A percentile compares a stretch with the other conserved stretches of the same genome.
Conservation (phyloP, 2,888 invertebrate species). For the Athalia circularis region DNA sequence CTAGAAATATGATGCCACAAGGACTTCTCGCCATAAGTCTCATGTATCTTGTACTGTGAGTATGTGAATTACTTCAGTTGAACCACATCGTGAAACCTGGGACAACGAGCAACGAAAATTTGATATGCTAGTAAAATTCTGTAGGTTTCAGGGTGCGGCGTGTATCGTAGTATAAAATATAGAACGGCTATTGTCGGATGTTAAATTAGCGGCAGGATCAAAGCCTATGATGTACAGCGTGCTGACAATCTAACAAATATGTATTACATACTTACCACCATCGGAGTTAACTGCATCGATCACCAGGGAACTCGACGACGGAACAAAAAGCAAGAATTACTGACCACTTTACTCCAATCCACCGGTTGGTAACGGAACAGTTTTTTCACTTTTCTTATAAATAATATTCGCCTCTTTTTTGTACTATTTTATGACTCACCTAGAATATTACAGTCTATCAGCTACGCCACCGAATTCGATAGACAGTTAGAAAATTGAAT, state of each 20-base stretch:
- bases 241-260: not conserved
- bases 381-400: not conserved
- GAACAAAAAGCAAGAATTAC: not conserved
- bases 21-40: too few species aligned
- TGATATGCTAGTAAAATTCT: too few species aligned
- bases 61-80: too few species aligned
- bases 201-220: not conserved
- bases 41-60: too few species aligned
- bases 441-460: too few species aligned
- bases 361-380: constrained; percentile 5
- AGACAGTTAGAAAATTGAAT: too few species aligned
- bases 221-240: not conserved
- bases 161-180: too few species aligned
- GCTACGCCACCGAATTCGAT: too few species aligned
- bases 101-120: too few species aligned
- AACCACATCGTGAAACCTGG: too few species aligned
- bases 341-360: not conserved
- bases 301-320: not conserved
- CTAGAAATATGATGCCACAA: too few species aligned
- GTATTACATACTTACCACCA: constrained; percentile 1
- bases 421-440: not conserved
- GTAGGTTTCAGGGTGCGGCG: too few species aligned
- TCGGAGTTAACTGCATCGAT: not conserved
- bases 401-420: not conserved
- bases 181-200: not conserved